These are phyloP conservation scores for Ciconia boyciana DNA, from an alignment of 2,113 vertebrate genomes.

Conservation along the genomic window DNA sequence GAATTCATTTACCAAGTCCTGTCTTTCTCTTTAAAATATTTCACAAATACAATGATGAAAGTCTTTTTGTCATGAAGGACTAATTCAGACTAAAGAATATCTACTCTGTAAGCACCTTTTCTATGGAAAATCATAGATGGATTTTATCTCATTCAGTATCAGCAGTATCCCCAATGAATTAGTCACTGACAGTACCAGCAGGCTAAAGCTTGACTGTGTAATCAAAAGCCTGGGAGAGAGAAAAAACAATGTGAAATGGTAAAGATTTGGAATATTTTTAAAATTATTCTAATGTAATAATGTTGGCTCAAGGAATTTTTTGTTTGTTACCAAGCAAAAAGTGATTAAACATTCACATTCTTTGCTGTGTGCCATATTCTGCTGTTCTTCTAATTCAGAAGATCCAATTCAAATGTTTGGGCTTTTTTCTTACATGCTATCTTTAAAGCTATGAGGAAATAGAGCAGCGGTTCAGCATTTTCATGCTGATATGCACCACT, in stretches of 20 bases:
- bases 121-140: neutral
- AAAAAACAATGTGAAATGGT: neutral
- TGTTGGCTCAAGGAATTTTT: neutral
- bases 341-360: neutral
- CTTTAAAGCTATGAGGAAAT: neutral
- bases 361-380: neutral
- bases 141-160: neutral
- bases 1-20: neutral
- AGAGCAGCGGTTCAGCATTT: slow-evolving; percentile 17
- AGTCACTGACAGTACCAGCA: neutral
- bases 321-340: neutral
- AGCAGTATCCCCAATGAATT: neutral
- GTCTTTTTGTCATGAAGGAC: neutral
- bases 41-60: neutral
- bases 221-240: neutral
- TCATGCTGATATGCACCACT: slow-evolving; percentile 68
- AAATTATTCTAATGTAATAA: neutral
- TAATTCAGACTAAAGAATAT: neutral
- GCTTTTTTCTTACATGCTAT: neutral
- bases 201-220: neutral
- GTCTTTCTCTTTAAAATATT: neutral
- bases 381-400: neutral
- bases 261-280: neutral
- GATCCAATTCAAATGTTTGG: neutral
- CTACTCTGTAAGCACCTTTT: neutral